Evolutionary conservation across 2,888 invertebrate species (phyloP), one percentile per base, ranked within the genome.

Genomic region (Tenthredo mesomela): DNA sequence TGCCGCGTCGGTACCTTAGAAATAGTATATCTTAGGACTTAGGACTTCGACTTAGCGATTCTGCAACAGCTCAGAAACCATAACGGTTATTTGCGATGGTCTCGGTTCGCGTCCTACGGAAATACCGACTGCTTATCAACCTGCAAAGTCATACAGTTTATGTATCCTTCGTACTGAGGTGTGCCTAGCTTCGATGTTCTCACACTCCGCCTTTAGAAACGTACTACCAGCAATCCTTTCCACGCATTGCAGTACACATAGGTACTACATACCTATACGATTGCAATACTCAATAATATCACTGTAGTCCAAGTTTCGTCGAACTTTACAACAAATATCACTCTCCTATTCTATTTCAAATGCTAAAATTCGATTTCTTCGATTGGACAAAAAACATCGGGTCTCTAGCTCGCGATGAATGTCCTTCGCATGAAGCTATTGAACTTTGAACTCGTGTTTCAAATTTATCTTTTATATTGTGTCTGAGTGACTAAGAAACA

Each of bases 21-120:
- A 70, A 70, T 70, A 9, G 70, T 70, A 33, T 70, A 70, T 70
- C 18, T 29, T 25, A 3, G 25, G 12, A 10, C 70, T 70, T 29
- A 29, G 10, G 58, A 25, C 18, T n/a, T 54, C 12, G 33, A 21
- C 54, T 33, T n/a, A 47, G 15, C 85, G 84, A 84, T 50, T 25
- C 37, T 25, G 25, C 10, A 25, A 25, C 40, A 67, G 75, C 18
- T 58, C 87, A 85, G 85, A 86, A 80, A 85, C 75, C 85, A 85
- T 91, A 90, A 90, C 90, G 89, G 90, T 91, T 88, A 87, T 88
- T 88, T 87, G 86, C 87, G 84, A n/a, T 58, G 86, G 85, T 84
- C 78, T 87, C 89, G 87, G 88, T 89, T 89, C 89, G 89, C 89
- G 91, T 91, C 91, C 91, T 90, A 90, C 89, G 90, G 91, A 91